Conservation (phyloP, 2,113 vertebrate species). For the Laticauda laticaudata region DNA sequence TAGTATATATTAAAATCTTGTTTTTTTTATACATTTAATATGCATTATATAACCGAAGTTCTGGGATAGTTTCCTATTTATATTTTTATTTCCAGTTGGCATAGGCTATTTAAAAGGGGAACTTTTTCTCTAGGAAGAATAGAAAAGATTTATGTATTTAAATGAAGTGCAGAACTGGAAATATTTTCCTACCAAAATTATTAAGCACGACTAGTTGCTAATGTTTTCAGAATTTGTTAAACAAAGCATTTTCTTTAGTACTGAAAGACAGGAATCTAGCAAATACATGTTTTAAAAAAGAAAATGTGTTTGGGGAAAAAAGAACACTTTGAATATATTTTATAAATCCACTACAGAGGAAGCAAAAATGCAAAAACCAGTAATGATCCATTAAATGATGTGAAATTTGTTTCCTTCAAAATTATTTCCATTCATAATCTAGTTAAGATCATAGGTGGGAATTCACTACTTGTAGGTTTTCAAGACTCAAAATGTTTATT, state of each 20-base stretch:
- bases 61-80: too few species aligned
- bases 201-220: not conserved
- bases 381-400: not conserved
- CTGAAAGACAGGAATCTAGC: not conserved
- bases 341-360: not conserved
- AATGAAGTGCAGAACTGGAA: not conserved
- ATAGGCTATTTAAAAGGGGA: not conserved
- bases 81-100: not conserved
- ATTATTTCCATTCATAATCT: slow-evolving; percentile 6
- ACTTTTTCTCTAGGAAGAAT: not conserved
- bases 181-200: not conserved
- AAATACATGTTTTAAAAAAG: not conserved
- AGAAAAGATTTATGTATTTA: not conserved
- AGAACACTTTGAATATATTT: not conserved
- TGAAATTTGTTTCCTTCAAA: slow-evolving; percentile 17
- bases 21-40: not conserved
- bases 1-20: not conserved
- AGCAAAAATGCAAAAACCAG: not conserved
- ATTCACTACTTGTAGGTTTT: slow-evolving; percentile 10
- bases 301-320: not conserved
- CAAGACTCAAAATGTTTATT: slow-evolving; percentile 61
- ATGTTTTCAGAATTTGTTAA: not conserved
- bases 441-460: slow-evolving; percentile 38
- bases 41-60: not conserved
- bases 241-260: not conserved